phyloP scores from a whole-genome alignment of 1,140 invertebrate species.

The Euura lappo region DNA sequence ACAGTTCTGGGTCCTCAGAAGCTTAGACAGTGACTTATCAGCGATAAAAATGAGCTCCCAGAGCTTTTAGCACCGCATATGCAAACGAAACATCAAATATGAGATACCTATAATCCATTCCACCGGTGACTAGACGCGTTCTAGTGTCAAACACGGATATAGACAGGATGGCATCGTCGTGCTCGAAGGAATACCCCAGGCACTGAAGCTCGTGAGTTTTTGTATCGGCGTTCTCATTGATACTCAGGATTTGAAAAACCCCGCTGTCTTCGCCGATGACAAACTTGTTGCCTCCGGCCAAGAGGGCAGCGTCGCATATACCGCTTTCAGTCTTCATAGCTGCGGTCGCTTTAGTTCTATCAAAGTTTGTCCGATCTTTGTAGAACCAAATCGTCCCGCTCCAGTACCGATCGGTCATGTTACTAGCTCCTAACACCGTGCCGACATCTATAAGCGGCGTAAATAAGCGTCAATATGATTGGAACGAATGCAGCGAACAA shows the following conservation, averaged over 20 bases:
- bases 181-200: constrained; percentile 40
- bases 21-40: too few relatives aligned
- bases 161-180: constrained; percentile 45
- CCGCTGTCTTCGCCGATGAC: constrained; percentile 51
- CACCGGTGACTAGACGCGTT: constrained; percentile 41
- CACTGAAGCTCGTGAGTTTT: constrained; percentile 30
- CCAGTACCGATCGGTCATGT: constrained; percentile 52
- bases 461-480: constrained; percentile 3
- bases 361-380: constrained; percentile 35
- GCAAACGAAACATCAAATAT: too few relatives aligned
- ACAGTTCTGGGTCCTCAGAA: too few relatives aligned
- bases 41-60: too few relatives aligned
- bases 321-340: constrained; percentile 39
- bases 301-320: constrained; percentile 35
- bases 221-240: constrained; percentile 26
- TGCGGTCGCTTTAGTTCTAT: constrained; percentile 31
- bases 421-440: constrained; percentile 49
- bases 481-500: too few relatives aligned
- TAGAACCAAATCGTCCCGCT: constrained; percentile 47
- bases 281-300: constrained; percentile 42
- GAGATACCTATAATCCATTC: constrained; percentile 50
- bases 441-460: constrained; percentile 43
- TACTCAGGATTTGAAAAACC: constrained; percentile 40
- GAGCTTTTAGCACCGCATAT: too few relatives aligned
- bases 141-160: constrained; percentile 45